A percentile compares a stretch with the other conserved stretches of the same genome.
Conservation (phyloP, 2,797 vertebrate genomes). For the Arrhamphus sclerolepis region DNA sequence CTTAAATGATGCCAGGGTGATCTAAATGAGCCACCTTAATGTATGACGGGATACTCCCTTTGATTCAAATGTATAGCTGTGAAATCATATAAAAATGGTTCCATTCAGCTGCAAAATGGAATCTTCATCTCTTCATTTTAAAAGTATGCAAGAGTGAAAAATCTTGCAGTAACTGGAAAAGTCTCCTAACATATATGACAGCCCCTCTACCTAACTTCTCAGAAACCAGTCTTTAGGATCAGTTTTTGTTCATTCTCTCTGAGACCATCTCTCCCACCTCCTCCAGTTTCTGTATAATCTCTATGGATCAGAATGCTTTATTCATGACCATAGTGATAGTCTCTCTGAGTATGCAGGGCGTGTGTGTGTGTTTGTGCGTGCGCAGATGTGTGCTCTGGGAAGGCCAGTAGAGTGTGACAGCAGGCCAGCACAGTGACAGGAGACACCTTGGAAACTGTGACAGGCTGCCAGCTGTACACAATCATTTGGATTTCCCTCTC, state of each 20-base stretch:
- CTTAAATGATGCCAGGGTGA: too few species aligned
- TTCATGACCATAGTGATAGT: conserved; percentile 76
- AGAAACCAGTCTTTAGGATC: conserved; percentile 64
- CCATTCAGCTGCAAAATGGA: conserved; percentile 10
- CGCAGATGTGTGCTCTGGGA: conserved; percentile 56
- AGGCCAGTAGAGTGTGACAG: conserved; percentile 83
- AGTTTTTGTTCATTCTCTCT: conserved; percentile 56
- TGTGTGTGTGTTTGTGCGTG: conserved; percentile 47
- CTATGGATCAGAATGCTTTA: conserved; percentile 81
- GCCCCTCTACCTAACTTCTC: conserved; percentile 64
- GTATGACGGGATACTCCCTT: too few species aligned
- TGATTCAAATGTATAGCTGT: neutral
- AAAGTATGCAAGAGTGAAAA: conserved; percentile 29
- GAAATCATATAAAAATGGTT: neutral
- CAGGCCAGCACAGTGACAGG: conserved; percentile 81
- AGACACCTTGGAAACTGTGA: conserved; percentile 83
- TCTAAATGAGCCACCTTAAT: too few species aligned
- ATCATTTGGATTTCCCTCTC: conserved; percentile 76
- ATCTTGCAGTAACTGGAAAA: conserved; percentile 44
- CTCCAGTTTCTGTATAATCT: conserved; percentile 76
- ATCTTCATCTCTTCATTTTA: conserved; percentile 1
- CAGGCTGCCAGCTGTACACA: conserved; percentile 81
- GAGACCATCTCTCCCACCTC: conserved; percentile 52
- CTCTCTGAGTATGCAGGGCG: conserved; percentile 40
- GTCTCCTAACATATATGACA: conserved; percentile 65